These are phyloP conservation scores for Rugalucina vietnamica DNA, from an alignment of 2,888 invertebrate species.

Conservation along the genomic window DNA sequence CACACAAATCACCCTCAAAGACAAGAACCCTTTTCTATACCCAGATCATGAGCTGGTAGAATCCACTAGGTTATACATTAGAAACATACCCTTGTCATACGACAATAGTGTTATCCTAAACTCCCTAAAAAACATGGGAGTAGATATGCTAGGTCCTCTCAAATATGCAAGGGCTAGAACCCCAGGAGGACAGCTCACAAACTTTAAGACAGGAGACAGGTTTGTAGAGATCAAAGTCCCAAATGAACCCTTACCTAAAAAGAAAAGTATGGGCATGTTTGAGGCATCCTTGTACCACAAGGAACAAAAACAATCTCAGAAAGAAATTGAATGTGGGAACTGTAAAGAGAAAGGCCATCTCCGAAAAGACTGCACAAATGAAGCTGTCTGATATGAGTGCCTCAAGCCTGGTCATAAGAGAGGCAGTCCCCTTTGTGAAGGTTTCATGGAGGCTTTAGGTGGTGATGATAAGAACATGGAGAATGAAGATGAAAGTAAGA, in stretches of 20 bases:
- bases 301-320: neutral
- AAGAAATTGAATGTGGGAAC: neutral
- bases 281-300: neutral
- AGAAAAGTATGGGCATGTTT: neutral
- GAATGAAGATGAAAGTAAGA: neutral
- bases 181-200: neutral
- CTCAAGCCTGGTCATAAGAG: neutral
- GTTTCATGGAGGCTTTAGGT: no score
- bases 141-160: neutral
- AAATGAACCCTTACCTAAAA: neutral
- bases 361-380: neutral
- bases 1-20: neutral
- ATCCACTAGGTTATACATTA: neutral
- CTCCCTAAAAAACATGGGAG: neutral
- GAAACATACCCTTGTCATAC: neutral
- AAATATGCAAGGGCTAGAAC: neutral
- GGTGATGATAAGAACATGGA: neutral
- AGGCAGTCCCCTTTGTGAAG: neutral
- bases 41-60: neutral
- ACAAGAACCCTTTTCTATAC: neutral
- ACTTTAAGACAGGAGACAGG: neutral
- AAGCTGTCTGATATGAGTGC: neutral
- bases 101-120: neutral
- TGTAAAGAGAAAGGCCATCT: neutral
- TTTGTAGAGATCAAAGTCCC: neutral